Evolutionary conservation across 2,113 vertebrate genomes (phyloP).

Genomic region (Tiliqua scincoides): DNA sequence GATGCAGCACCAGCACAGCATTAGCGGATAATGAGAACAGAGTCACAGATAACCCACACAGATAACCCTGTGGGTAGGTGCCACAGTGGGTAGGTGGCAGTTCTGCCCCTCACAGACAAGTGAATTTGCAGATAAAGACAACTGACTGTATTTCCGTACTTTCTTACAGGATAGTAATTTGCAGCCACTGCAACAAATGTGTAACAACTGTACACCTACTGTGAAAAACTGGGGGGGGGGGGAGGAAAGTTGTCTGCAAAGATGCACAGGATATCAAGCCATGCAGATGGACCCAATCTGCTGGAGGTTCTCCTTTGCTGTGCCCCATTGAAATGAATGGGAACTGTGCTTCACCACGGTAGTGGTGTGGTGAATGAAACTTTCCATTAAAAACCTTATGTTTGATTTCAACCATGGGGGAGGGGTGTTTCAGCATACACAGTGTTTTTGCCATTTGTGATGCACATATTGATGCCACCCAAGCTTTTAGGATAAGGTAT

Average conservation of each 20-base stretch:
- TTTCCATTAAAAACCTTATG: background rate
- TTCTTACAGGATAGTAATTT: background rate
- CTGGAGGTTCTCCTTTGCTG: background rate
- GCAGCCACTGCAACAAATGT: background rate
- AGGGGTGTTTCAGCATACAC: background rate
- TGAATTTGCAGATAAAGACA: too few relatives aligned
- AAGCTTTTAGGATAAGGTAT: background rate
- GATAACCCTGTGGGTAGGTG: too few relatives aligned
- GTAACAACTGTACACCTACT: background rate
- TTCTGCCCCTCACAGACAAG: too few relatives aligned
- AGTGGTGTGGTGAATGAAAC: background rate
- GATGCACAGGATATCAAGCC: background rate
- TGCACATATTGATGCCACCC: background rate
- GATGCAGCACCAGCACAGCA: too few relatives aligned
- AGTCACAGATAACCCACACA: too few relatives aligned
- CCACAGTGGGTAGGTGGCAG: too few relatives aligned
- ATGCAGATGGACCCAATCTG: background rate
- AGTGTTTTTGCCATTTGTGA: background rate
- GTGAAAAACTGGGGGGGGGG: background rate
- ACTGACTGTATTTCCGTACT: background rate
- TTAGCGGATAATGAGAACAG: too few relatives aligned
- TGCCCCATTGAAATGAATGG: background rate
- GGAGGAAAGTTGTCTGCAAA: background rate
- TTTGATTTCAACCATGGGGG: background rate
- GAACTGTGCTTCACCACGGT: background rate